Conservation (phyloP, 2,888 invertebrate genomes). For the Leptopterna dolabrata region DNA sequence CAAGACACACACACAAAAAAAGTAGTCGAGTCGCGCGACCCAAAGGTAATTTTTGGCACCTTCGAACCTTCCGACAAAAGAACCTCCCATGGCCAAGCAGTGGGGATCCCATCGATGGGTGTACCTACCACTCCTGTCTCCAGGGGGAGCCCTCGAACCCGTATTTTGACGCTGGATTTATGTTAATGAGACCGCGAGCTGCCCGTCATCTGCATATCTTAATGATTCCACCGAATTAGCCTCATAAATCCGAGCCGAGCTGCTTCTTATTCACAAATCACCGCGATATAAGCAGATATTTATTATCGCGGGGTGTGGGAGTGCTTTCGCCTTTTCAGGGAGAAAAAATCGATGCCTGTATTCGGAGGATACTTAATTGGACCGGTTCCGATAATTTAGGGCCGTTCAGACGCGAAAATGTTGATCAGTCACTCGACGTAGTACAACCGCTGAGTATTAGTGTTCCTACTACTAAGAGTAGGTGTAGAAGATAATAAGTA, state of each 20-base stretch:
- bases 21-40: not conserved
- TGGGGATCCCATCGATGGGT: too few species aligned
- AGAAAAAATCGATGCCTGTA: not conserved
- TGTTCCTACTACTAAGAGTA: too few species aligned
- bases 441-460: too few species aligned
- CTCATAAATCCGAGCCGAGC: not conserved
- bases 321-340: not conserved
- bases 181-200: not conserved
- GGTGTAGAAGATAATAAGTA: too few species aligned
- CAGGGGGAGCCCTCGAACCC: not conserved
- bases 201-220: constrained; percentile 33
- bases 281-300: not conserved
- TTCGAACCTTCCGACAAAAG: not conserved
- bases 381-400: not conserved
- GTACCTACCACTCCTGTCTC: too few species aligned
- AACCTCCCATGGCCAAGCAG: not conserved
- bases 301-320: not conserved
- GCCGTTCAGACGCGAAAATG: not conserved
- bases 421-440: not conserved
- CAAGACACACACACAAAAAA: too few species aligned
- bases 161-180: not conserved
- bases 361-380: not conserved
- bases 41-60: constrained; percentile 12
- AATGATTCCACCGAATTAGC: constrained; percentile 20
- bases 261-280: not conserved